Evolutionary conservation across 2,797 vertebrate genomes (phyloP), one percentile per base, ranked within the genome.

Genomic region (Paramormyrops hopkinsi): DNA sequence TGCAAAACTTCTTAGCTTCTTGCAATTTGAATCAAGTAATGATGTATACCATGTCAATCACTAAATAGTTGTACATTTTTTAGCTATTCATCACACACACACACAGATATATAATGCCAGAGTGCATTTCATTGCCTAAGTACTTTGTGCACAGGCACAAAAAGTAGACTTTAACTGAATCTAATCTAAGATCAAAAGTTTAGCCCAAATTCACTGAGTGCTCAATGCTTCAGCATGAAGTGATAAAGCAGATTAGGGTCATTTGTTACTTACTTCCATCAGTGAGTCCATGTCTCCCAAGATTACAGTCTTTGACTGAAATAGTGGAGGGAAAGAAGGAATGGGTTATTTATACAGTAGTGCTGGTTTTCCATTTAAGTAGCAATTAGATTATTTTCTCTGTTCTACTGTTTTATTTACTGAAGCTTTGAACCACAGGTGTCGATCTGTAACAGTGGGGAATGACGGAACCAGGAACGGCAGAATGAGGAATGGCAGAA

Each of bases 261-360:
- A 5, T 29, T 44, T 48, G 88, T 86, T 37, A 93, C 96, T 98
- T 93, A 99, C 98, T 91, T 95, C 96, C 4, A 95, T 96, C 73
- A 96, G 90, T 62, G 93, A 93, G 83, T 98, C 97, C 98, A 98
- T 99, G 76, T 96, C 95, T 89, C 93, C 96, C 93, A 94, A 95
- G 92, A 95, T 96, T 95, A 97, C 96, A 93, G 95, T 96, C 97
- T 99, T 99, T 90, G 96, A 95, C 98, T 99, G 83, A 89, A 94
- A 93, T 54, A 51, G 56, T 1, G 88, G 29, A 87, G 79, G 89
- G 89, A 91, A 91, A 89, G 1, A 65, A 5, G 12, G 17, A 86
- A 65, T n/a, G 33, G 25, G 19, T 87, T 87, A 59, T 25, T 50
- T 85, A 46, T 46, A 85, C n/a, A 5, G 44, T 29, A 48, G 25